phyloP scores from a whole-genome alignment of 2,888 invertebrate species.

The Steinernema scapterisci region DNA sequence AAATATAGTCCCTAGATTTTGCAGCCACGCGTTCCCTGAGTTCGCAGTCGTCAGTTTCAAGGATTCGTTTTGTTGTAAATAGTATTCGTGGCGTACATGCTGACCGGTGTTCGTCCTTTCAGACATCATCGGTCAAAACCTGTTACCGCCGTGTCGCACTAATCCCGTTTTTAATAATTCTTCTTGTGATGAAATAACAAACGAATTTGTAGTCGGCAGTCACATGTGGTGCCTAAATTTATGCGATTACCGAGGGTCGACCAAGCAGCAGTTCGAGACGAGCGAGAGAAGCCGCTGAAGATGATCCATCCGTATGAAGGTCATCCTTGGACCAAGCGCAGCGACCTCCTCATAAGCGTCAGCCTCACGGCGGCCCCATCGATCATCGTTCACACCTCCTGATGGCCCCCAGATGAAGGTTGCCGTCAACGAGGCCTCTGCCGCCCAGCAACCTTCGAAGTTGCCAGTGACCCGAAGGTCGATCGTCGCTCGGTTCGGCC shows the following conservation, averaged over 20 bases:
- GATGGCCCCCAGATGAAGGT: neutral
- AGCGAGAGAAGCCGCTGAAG: neutral
- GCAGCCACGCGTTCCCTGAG: neutral
- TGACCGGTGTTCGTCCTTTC: slow-evolving; percentile 25
- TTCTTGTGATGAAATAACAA: slow-evolving; percentile 7
- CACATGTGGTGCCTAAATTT: slow-evolving; percentile 10
- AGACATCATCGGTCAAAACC: neutral
- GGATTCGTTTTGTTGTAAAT: neutral
- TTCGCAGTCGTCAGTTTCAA: no score
- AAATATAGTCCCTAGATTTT: neutral
- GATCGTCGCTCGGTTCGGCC: neutral
- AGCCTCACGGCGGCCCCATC: slow-evolving; percentile 12
- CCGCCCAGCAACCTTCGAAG: neutral
- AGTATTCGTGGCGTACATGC: neutral
- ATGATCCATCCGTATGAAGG: neutral
- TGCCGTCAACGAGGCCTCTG: neutral
- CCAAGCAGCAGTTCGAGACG: neutral
- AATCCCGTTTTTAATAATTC: slow-evolving; percentile 28
- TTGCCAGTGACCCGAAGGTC: neutral
- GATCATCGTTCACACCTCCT: slow-evolving; percentile 28
- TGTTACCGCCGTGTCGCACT: slow-evolving; percentile 4
- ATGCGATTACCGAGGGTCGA: slow-evolving; percentile 15
- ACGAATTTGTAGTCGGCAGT: neutral
- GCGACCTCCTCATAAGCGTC: no score
- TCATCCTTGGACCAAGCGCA: neutral